Evolutionary conservation across 2,888 invertebrate species (phyloP).

Genomic region (Drosophila yooni): DNA sequence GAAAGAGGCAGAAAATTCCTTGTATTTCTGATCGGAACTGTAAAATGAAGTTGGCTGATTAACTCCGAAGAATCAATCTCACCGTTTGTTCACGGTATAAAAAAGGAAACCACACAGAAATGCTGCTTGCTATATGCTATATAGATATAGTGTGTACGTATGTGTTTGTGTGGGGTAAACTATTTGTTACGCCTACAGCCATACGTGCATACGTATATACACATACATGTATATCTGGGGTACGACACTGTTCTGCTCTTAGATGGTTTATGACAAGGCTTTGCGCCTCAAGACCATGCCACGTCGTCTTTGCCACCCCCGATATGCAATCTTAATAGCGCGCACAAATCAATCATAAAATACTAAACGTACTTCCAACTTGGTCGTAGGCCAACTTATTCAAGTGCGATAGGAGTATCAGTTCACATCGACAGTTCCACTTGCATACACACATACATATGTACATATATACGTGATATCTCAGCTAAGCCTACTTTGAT

Average conservation of each 20-base stretch:
- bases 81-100: too few species aligned
- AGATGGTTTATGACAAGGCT: conserved; percentile 58
- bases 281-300: conserved; percentile 62
- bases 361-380: conserved; percentile 14
- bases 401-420: conserved; percentile 27
- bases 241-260: conserved; percentile 8
- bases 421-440: conserved; percentile 1
- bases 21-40: too few species aligned
- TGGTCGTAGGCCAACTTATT: background rate
- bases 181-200: conserved; percentile 11
- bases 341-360: conserved; percentile 73
- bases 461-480: background rate
- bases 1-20: too few species aligned
- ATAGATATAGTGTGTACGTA: too few species aligned
- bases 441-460: background rate
- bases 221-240: background rate
- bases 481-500: background rate
- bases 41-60: too few species aligned
- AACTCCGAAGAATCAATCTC: too few species aligned
- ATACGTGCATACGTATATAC: background rate
- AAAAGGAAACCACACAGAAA: background rate
- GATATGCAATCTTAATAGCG: conserved; percentile 72
- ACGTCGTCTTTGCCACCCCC: conserved; percentile 47
- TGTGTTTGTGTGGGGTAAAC: background rate
- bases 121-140: too few species aligned